These are phyloP conservation scores for Brachirus orientalis DNA, from an alignment of 2,113 vertebrate species.

Conservation along the genomic window DNA sequence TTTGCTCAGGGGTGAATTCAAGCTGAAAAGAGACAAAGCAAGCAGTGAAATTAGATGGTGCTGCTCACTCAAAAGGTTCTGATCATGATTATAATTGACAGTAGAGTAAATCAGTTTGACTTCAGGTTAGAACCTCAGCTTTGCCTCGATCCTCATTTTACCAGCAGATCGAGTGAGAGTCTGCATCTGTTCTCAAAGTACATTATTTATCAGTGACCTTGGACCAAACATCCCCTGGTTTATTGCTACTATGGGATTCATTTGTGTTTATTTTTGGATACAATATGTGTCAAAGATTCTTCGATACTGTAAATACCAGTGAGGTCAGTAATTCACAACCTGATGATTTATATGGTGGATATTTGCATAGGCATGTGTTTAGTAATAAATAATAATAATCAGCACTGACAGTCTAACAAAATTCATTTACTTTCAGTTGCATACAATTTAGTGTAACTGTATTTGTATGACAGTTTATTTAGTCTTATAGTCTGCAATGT, in stretches of 20 bases:
- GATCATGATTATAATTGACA: not conserved
- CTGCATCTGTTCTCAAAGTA: conserved; percentile 11
- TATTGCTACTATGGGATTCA: conserved; percentile 13
- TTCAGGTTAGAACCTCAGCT: not conserved
- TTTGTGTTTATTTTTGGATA: conserved; percentile 40
- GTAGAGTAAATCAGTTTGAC: not conserved
- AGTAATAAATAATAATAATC: not conserved
- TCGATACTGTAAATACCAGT: not conserved
- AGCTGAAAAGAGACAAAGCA: conserved; percentile 79
- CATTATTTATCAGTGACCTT: conserved; percentile 65
- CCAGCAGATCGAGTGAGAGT: conserved; percentile 56
- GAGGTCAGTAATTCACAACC: not conserved
- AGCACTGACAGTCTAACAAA: not conserved
- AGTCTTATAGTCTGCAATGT: not conserved
- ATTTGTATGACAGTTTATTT: not conserved
- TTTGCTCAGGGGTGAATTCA: conserved; percentile 88
- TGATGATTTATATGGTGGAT: not conserved
- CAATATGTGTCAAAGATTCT: not conserved
- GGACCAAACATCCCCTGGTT: not conserved
- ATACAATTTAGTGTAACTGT: no score
- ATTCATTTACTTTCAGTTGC: not conserved
- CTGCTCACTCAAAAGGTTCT: conserved; percentile 3
- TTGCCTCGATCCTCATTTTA: not conserved
- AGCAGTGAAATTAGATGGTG: conserved; percentile 13
- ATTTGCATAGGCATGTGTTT: not conserved